These are phyloP conservation scores for Pipistrellus nathusii DNA, from an alignment of 2,797 vertebrate species.

Conservation along the genomic window DNA sequence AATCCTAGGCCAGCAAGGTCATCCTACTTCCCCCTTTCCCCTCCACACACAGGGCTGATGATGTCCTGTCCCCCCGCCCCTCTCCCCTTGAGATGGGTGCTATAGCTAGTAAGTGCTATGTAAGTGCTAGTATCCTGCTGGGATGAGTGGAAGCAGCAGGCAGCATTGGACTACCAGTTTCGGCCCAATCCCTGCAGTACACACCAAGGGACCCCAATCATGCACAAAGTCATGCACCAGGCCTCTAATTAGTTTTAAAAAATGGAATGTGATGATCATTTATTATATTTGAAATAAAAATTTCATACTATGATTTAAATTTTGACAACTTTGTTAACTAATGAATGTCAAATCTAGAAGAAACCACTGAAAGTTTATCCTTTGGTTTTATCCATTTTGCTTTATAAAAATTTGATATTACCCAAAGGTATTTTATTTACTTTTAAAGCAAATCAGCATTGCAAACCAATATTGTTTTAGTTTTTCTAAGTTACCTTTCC, in stretches of 20 bases:
- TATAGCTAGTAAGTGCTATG: too few relatives aligned
- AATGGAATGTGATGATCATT: background rate
- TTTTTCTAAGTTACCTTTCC: slow-evolving; percentile 26
- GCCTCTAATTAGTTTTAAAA: background rate
- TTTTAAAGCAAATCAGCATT: slow-evolving; percentile 34
- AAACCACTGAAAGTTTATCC: slow-evolving; percentile 4
- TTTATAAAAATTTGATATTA: background rate
- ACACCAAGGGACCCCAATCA: too few relatives aligned
- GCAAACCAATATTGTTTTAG: background rate
- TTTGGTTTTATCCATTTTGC: slow-evolving; percentile 17
- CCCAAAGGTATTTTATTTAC: background rate
- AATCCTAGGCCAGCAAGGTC: too few relatives aligned
- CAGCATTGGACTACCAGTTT: too few relatives aligned
- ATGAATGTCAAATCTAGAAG: background rate
- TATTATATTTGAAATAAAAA: background rate
- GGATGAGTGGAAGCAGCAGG: too few relatives aligned
- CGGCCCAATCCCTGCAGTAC: too few relatives aligned
- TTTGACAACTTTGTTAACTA: slow-evolving; percentile 51
- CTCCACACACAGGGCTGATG: too few relatives aligned
- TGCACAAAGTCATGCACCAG: too few relatives aligned
- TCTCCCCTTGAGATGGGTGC: too few relatives aligned
- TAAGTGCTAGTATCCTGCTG: too few relatives aligned
- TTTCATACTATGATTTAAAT: background rate
- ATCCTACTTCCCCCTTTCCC: too few relatives aligned
- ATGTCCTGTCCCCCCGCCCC: too few relatives aligned